Evolutionary conservation across 64 coral and sea anemone species (phyloP).

Genomic region (Dendrophyllia cribrosa): DNA sequence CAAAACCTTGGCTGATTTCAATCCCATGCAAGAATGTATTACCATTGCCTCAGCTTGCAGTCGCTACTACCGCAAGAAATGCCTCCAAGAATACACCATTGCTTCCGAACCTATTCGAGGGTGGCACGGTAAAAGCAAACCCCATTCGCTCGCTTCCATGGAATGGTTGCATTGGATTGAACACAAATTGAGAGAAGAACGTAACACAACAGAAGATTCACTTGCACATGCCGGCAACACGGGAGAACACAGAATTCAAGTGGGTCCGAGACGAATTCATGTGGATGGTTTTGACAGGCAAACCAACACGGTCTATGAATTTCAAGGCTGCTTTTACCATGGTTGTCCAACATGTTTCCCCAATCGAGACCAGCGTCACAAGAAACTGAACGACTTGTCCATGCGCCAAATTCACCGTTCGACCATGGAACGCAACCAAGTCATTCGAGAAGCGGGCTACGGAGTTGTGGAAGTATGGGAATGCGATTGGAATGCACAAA

Average conservation of each 20-base stretch:
- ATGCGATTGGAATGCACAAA: neutral
- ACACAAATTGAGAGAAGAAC: no score
- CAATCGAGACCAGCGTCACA: neutral
- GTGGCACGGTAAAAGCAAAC: no score
- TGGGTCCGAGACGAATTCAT: no score
- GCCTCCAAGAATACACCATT: neutral
- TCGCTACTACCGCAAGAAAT: neutral
- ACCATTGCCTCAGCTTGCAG: constrained; percentile 27
- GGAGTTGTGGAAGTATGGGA: neutral
- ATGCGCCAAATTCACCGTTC: neutral
- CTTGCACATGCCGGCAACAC: neutral
- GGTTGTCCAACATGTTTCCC: constrained; percentile 5
- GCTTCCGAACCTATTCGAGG: no score
- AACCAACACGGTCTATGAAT: neutral
- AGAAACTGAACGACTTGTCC: neutral
- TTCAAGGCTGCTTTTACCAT: constrained; percentile 36
- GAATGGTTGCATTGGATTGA: neutral
- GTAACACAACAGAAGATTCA: accelerated
- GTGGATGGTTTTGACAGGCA: neutral
- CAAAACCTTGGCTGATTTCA: neutral
- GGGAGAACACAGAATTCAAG: accelerated
- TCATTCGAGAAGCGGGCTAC: neutral
- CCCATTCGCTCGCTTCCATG: neutral
- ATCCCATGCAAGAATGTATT: neutral
- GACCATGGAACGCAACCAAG: neutral